Percentiles rank a stretch among this genome's conserved stretches.
Conservation (phyloP, 2,797 vertebrate species). For the Hippocampus kuda region DNA sequence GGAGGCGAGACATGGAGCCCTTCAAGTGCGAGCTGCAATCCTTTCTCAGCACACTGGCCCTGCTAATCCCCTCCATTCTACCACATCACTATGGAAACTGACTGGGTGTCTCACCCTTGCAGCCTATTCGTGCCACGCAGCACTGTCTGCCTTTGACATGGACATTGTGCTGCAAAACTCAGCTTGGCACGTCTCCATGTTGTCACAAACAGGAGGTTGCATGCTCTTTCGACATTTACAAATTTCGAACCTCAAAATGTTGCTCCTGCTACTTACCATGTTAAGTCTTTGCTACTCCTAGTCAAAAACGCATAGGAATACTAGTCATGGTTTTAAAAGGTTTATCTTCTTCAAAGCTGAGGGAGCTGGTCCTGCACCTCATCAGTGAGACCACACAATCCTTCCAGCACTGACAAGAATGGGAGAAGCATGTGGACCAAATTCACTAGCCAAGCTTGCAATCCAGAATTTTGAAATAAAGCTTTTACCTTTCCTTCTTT, state of each 20-base stretch:
- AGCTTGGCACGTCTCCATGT: slow-evolving; percentile 18
- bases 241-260: slow-evolving; percentile 39
- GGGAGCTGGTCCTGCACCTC: slow-evolving; percentile 51
- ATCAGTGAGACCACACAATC: slow-evolving; percentile 56
- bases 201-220: slow-evolving; percentile 12
- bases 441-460: slow-evolving; percentile 55
- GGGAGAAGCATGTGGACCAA: slow-evolving; percentile 52
- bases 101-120: slow-evolving; percentile 59
- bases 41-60: slow-evolving; percentile 58
- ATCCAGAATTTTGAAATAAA: slow-evolving; percentile 52
- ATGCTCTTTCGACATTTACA: not conserved
- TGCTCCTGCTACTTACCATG: slow-evolving; percentile 46
- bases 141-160: slow-evolving; percentile 43
- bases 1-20: slow-evolving; percentile 40
- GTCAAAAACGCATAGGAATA: slow-evolving; percentile 57
- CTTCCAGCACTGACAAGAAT: slow-evolving; percentile 58
- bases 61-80: slow-evolving; percentile 66
- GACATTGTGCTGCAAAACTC: slow-evolving; percentile 46
- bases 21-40: slow-evolving; percentile 56
- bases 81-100: slow-evolving; percentile 75
- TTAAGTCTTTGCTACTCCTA: slow-evolving; percentile 44
- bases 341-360: slow-evolving; percentile 70
- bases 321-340: slow-evolving; percentile 71
- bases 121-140: slow-evolving; percentile 56
- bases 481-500: slow-evolving; percentile 54